A percentile compares a stretch with the other conserved stretches of the same genome.
These are phyloP conservation scores for Salarias fasciatus DNA, from an alignment of 2,797 vertebrate species.

Conservation along the genomic window DNA sequence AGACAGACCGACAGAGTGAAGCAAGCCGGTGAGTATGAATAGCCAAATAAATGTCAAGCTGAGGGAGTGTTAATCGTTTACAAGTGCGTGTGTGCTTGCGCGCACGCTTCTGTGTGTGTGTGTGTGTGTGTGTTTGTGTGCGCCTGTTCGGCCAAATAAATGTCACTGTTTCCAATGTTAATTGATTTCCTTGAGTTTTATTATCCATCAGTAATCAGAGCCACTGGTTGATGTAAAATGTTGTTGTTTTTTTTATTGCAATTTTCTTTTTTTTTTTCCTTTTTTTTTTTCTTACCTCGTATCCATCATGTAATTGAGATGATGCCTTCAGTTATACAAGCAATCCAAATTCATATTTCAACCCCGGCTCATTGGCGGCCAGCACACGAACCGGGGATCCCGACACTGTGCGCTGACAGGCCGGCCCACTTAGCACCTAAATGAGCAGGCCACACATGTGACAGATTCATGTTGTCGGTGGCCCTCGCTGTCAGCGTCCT, in stretches of 20 bases:
- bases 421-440: constrained; percentile 2
- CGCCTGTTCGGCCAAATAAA: constrained; percentile 52
- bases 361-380: background rate
- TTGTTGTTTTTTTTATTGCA: constrained; percentile 14
- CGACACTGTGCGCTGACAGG: constrained; percentile 22
- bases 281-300: background rate
- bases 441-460: constrained; percentile 22
- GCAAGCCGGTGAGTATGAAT: constrained; percentile 51
- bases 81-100: constrained; percentile 11
- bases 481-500: constrained; percentile 22
- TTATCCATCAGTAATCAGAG: constrained; percentile 52
- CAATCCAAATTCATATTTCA: constrained; percentile 9
- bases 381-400: background rate
- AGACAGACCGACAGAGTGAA: constrained; percentile 56
- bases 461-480: constrained; percentile 43
- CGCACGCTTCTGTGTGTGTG: background rate
- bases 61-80: constrained; percentile 68
- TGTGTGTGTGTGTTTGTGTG: background rate
- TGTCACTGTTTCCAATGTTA: constrained; percentile 65
- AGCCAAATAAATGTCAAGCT: constrained; percentile 74
- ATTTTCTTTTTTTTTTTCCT: constrained; percentile 10
- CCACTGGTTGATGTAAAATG: constrained; percentile 21
- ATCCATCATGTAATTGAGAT: constrained; percentile 10
- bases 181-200: constrained; percentile 70
- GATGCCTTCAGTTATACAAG: constrained; percentile 10